Conservation (phyloP, 2,797 vertebrate genomes). For the Thaleichthys pacificus region DNA sequence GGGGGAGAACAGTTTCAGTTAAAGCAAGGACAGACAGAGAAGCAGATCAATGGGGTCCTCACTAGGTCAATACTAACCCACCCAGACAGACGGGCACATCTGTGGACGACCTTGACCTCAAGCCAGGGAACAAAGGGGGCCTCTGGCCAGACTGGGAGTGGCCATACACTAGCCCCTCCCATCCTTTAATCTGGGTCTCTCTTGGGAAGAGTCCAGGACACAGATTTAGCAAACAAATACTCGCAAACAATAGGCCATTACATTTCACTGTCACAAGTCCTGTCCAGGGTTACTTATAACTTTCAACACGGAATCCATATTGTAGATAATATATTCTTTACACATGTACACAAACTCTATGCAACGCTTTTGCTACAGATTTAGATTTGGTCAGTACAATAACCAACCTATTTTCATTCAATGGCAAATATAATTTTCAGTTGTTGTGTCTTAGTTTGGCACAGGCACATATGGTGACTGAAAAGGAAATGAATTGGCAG, state of each 20-base stretch:
- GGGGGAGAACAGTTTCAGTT: background rate
- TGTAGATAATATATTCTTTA: too few species aligned
- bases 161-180: background rate
- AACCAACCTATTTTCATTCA: too few species aligned
- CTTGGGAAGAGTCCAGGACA: background rate
- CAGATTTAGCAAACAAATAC: background rate
- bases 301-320: too few species aligned
- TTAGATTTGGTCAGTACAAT: too few species aligned
- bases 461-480: too few species aligned
- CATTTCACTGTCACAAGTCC: too few species aligned
- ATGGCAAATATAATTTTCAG: too few species aligned
- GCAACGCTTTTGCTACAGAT: too few species aligned
- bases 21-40: background rate
- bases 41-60: constrained; percentile 5
- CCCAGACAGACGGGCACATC: background rate
- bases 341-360: too few species aligned
- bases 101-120: constrained; percentile 6
- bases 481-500: background rate
- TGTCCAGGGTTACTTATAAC: too few species aligned
- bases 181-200: background rate
- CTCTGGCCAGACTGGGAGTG: background rate
- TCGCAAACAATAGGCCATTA: too few species aligned
- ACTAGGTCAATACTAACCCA: background rate
- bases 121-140: background rate
- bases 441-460: too few species aligned